These are phyloP conservation scores for Zaprionus inermis DNA, from an alignment of 1,140 invertebrate genomes.

Conservation along the genomic window DNA sequence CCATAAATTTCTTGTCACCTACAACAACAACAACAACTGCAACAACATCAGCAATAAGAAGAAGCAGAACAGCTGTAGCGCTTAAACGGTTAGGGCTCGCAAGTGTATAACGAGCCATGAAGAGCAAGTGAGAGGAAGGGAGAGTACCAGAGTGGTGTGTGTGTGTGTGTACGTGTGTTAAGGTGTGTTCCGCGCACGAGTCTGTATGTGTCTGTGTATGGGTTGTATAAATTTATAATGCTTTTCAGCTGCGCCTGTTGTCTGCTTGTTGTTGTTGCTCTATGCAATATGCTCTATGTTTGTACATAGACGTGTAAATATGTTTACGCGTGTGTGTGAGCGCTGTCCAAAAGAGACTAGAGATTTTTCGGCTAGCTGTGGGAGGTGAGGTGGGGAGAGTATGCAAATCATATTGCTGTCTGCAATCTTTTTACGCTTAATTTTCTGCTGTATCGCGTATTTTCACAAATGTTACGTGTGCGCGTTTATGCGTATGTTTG, in stretches of 20 bases:
- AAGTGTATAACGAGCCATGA: constrained; percentile 31
- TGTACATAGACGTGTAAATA: constrained; percentile 16
- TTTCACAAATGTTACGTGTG: constrained; percentile 6
- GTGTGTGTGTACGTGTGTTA: constrained; percentile 20
- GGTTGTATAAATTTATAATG: constrained; percentile 69
- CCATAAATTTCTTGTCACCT: constrained; percentile 78
- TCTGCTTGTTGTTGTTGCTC: constrained; percentile 26
- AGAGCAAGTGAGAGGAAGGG: constrained; percentile 7
- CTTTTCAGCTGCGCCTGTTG: constrained; percentile 55
- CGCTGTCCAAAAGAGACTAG: constrained; percentile 62
- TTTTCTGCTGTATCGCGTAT: constrained; percentile 31
- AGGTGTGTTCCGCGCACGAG: constrained; percentile 60
- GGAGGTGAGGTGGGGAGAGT: constrained; percentile 1
- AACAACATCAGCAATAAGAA: constrained; percentile 26
- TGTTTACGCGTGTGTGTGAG: constrained; percentile 12
- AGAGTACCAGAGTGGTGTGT: not conserved
- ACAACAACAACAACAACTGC: constrained; percentile 33
- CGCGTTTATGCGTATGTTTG: constrained; percentile 21
- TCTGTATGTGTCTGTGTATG: constrained; percentile 25
- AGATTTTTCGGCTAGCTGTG: constrained; percentile 50
- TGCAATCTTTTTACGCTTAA: constrained; percentile 56
- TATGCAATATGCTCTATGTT: constrained; percentile 61
- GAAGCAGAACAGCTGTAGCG: constrained; percentile 30
- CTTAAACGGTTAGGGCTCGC: constrained; percentile 67
- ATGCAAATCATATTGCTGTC: constrained; percentile 67